Evolutionary conservation across 1,140 invertebrate species (phyloP).

Genomic region (Vanessa atalanta): DNA sequence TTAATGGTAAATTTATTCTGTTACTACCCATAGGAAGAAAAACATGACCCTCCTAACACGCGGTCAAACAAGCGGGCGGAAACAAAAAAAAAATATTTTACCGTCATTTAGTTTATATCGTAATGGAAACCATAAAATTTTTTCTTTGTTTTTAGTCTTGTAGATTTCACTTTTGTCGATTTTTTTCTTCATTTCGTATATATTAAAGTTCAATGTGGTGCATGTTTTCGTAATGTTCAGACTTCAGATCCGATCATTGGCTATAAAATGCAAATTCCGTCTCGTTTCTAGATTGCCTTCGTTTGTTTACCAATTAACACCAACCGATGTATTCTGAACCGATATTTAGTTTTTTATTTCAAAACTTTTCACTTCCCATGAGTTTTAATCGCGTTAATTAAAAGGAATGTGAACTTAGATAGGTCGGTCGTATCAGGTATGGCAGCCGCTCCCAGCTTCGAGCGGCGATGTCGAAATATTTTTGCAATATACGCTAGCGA

Average conservation of each 20-base stretch:
- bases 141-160: too few relatives aligned
- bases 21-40: too few relatives aligned
- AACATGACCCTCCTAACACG: too few relatives aligned
- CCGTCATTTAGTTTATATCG: too few relatives aligned
- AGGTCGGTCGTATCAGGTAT: slow-evolving; percentile 16
- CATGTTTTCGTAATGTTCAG: not conserved
- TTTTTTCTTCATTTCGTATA: not conserved
- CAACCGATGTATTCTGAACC: slow-evolving; percentile 32
- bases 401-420: slow-evolving; percentile 35
- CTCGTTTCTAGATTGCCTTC: slow-evolving; percentile 13
- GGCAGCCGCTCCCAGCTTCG: slow-evolving; percentile 27
- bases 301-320: slow-evolving; percentile 42
- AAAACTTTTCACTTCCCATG: slow-evolving; percentile 37
- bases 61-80: too few relatives aligned
- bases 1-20: too few relatives aligned
- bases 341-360: slow-evolving; percentile 23
- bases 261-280: slow-evolving; percentile 24
- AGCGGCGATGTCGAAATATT: slow-evolving; percentile 26
- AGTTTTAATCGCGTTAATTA: slow-evolving; percentile 47
- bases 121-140: too few relatives aligned
- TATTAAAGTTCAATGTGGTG: not conserved
- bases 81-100: too few relatives aligned
- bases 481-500: slow-evolving; percentile 34
- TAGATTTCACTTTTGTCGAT: too few relatives aligned
- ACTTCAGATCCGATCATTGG: not conserved